Percentiles rank a stretch among this genome's conserved stretches.
Evolutionary conservation across 1,140 invertebrate species (phyloP).

Genomic region (Tetramorium simillimum): DNA sequence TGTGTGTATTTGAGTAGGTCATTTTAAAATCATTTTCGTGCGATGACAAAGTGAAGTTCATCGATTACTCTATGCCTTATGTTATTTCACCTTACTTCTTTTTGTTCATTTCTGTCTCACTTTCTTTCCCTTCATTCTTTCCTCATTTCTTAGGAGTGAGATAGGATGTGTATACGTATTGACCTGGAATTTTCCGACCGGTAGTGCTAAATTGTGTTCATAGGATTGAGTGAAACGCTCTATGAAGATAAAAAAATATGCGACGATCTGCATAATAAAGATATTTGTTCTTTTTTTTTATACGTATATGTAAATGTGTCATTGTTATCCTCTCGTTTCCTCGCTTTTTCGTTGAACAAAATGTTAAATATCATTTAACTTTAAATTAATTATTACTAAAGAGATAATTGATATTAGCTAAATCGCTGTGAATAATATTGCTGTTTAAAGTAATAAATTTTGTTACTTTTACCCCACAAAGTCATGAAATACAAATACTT

Average conservation of each 20-base stretch:
- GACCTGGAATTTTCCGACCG: constrained; percentile 75
- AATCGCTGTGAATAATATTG: neutral
- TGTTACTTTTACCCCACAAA: neutral
- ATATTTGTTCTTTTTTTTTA: constrained; percentile 66
- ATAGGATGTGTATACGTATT: constrained; percentile 79
- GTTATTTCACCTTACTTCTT: constrained; percentile 21
- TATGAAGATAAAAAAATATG: constrained; percentile 73
- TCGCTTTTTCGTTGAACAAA: constrained; percentile 21
- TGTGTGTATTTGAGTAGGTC: constrained; percentile 72
- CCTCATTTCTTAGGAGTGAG: constrained; percentile 39
- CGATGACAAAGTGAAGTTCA: constrained; percentile 64
- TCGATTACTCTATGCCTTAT: constrained; percentile 43
- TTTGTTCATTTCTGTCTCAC: neutral
- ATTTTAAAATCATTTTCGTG: constrained; percentile 76
- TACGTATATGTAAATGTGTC: constrained; percentile 65
- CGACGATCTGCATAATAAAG: constrained; percentile 72
- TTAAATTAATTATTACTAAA: neutral
- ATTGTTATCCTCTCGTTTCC: constrained; percentile 24
- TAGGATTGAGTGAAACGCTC: constrained; percentile 58
- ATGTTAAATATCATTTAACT: neutral
- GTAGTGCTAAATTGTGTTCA: constrained; percentile 49
- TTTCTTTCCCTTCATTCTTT: neutral
- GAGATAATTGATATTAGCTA: neutral
- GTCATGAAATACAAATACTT: constrained; percentile 4
- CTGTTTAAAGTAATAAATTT: constrained; percentile 16